A percentile compares a stretch with the other conserved stretches of the same genome.
Evolutionary conservation across 2,888 invertebrate genomes (phyloP).

Genomic region (Agriopis leucophaearia): DNA sequence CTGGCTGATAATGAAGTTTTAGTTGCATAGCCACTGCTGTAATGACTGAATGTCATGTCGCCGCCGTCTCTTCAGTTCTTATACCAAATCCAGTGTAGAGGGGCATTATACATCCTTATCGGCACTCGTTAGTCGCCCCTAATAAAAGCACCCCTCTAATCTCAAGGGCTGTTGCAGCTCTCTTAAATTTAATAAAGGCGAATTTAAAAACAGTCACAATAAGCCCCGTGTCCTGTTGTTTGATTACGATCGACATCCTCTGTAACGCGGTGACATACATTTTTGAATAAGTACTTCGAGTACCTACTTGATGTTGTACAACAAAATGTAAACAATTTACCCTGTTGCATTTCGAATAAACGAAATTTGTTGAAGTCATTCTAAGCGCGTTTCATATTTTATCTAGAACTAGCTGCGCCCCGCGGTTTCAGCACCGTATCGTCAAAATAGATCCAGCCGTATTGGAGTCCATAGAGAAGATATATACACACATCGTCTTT

Average conservation of each 20-base stretch:
- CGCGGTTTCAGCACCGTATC: too few species aligned
- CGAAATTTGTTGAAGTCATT: background rate
- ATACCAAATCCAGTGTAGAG: conserved; percentile 58
- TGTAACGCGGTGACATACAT: conserved; percentile 36
- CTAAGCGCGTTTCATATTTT: too few species aligned
- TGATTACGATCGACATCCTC: conserved; percentile 42
- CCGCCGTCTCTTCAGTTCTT: conserved; percentile 48
- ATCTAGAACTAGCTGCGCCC: too few species aligned
- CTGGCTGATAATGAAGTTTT: too few species aligned
- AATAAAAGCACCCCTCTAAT: conserved; percentile 83
- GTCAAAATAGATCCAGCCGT: too few species aligned
- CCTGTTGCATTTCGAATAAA: background rate
- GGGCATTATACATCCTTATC: conserved; percentile 83
- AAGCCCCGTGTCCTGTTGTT: conserved; percentile 45
- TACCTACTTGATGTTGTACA: conserved; percentile 5
- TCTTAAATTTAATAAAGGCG: conserved; percentile 83
- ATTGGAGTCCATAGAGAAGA: too few species aligned
- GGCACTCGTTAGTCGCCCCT: conserved; percentile 83
- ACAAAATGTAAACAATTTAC: conserved; percentile 7
- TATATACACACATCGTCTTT: too few species aligned
- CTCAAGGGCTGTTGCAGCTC: conserved; percentile 78
- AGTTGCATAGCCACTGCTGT: too few species aligned
- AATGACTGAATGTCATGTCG: background rate
- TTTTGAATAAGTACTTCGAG: conserved; percentile 21
- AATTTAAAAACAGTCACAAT: conserved; percentile 82